Base-by-base conservation (phyloP, 1,140 invertebrate genomes). In the Hormaphis cornu region DNA sequence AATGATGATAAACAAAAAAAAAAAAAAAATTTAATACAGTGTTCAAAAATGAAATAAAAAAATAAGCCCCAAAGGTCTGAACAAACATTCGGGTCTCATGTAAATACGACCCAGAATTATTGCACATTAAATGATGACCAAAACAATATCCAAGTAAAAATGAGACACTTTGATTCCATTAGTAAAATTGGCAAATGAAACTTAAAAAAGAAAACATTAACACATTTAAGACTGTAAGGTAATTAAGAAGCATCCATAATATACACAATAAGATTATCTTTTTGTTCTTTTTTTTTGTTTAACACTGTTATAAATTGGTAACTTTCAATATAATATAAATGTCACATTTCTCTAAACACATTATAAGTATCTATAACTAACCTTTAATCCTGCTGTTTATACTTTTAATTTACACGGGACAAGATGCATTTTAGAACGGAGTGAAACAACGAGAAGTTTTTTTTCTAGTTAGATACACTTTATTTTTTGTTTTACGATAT, bases 271-370 rank as follows among this genome's bases (percentile, higher is more conserved):
- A 50, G 61, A 66, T 66, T 66, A 66, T 66, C 61, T 22, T 24
- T 66, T 66, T 50, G 44, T 66, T 50, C 61, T 20, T n/a, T 66
- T 58, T 48, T 50, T 20, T 58, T 40, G n/a, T 24, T n/a, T 22
- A 40, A 58, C 54, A 58, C 33, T 50, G 61, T 18, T n/a, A n/a
- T n/a, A n/a, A n/a, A n/a, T 26, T 66, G 61, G 61, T 66, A 66
- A 66, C 61, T 66, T 66, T 40, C 8, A 48, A 63, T 48, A 30
- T 48, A 50, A 50, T 50, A 50, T 48, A n/a, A 48, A 66, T 48
- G 28, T 66, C 7, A 66, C 10, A 50, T 10, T 14, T 50, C n/a
- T 9, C n/a, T 35, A 61, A 42, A 56, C 3, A 16, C 24, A 44
- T 35, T 37, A 58, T 24, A 40, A 24, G 20, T 58, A 58, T 24